Base-by-base conservation (phyloP, 2,888 invertebrate species). In the Ophioninae sp. region DNA sequence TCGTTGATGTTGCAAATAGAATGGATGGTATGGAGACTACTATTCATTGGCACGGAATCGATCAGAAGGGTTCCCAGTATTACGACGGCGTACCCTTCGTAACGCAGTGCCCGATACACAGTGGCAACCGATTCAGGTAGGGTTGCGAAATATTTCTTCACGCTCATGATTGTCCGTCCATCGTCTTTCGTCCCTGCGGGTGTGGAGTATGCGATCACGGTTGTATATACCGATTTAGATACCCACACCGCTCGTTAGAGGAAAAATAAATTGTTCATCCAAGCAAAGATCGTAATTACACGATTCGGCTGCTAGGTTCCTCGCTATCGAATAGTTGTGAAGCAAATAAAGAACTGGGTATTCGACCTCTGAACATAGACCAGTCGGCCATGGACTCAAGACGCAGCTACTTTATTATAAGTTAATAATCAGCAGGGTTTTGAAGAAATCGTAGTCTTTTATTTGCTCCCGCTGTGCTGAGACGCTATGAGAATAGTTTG, bases 1-100 rank as follows among this genome's bases (percentile, higher is more conserved):
- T 98, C 22, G 95, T 98, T 63, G 97, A 98, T 88, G 97, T 98
- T 2, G 95, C 96, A 90, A 98, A 98, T 92, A 95, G 96, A 87
- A 95, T 98, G 95, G 96, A 96, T 90, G 97, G 97, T 81, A 96
- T 97, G 95, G 97, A 97, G 91, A 95, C 96, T 5, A 96, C 97
- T 67, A 95, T 98, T 82, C 98, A 98, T 93, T 98, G 98, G 98
- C 98, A 98, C 92, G 98, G 98, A 85, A 94, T 97, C 88, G 96
- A 95, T 94, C 97, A 97, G 92, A 94, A 96, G 86, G 96, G 96
- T 76, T 95, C 96, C 6, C 97, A 97, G 90, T 97, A 97, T 93
- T 97, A 97, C 91, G 98, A 98, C 88, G 98, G 98, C 85, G 97
- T 97, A 67, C 97, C 97, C 20, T 96, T 96, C 89, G 96, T 98